Percentiles rank a stretch among this genome's conserved stretches.
These are phyloP conservation scores for Dinomys branickii DNA, from an alignment of 2,113 vertebrate genomes.

Conservation along the genomic window DNA sequence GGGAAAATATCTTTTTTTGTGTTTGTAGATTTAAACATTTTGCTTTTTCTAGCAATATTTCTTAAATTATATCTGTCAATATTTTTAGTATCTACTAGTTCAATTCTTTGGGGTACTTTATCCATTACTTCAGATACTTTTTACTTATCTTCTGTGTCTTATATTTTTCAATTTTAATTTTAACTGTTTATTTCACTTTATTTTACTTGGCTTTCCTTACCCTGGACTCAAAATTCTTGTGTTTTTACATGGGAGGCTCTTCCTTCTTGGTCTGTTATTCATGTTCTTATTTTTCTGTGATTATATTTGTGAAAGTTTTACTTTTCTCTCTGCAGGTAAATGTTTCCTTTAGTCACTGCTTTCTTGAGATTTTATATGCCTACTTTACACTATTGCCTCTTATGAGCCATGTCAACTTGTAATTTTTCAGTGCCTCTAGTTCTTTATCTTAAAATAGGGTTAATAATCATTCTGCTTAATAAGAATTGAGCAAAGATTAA, in stretches of 20 bases:
- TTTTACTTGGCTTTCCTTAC: background rate
- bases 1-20: background rate
- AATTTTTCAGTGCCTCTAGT: background rate
- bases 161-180: background rate
- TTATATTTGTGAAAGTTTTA: background rate
- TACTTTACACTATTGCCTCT: background rate
- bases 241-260: background rate
- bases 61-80: background rate
- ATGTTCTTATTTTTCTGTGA: background rate
- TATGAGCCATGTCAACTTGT: background rate
- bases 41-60: background rate
- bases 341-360: background rate
- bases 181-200: background rate
- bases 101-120: background rate
- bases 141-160: background rate
- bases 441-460: background rate
- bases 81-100: background rate
- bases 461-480: background rate
- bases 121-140: background rate
- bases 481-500: background rate
- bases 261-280: background rate
- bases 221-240: background rate
- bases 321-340: conserved; percentile 7
- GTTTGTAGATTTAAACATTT: background rate
- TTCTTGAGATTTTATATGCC: background rate